phyloP scores from a whole-genome alignment of 2,888 invertebrate genomes.

The Lochmaea crataegi region DNA sequence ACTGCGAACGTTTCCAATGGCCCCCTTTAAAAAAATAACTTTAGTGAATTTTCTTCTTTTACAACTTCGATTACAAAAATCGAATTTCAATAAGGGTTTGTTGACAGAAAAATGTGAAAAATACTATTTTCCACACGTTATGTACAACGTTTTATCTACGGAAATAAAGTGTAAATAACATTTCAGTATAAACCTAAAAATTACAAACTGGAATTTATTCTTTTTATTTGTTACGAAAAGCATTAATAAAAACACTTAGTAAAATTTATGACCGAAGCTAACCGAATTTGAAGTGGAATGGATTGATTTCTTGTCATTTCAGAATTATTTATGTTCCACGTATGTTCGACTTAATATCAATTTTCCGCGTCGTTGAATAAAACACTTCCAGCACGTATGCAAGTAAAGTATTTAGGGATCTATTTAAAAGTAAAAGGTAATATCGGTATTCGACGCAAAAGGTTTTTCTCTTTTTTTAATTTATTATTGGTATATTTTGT shows the following conservation, averaged over 20 bases:
- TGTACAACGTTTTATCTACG: background rate
- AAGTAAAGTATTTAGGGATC: background rate
- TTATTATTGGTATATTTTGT: slow-evolving; percentile 14
- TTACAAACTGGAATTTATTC: background rate
- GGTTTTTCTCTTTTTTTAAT: slow-evolving; percentile 7
- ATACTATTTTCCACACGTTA: too few relatives aligned
- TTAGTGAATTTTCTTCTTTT: too few relatives aligned
- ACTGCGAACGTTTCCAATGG: too few relatives aligned
- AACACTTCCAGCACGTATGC: background rate
- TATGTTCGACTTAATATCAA: background rate
- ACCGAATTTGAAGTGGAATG: background rate
- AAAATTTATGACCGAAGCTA: background rate
- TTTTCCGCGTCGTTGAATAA: background rate
- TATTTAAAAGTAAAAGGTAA: background rate
- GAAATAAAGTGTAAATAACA: background rate
- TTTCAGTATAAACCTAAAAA: background rate
- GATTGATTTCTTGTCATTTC: slow-evolving; percentile 3
- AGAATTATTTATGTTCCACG: background rate
- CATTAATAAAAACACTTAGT: background rate
- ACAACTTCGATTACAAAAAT: too few relatives aligned
- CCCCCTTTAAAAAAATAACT: too few relatives aligned
- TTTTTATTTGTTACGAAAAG: background rate
- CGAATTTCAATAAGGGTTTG: too few relatives aligned
- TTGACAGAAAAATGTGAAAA: too few relatives aligned
- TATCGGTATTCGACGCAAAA: background rate